Base-by-base conservation (phyloP, 2,888 invertebrate genomes). In the Pandemis heparana region DNA sequence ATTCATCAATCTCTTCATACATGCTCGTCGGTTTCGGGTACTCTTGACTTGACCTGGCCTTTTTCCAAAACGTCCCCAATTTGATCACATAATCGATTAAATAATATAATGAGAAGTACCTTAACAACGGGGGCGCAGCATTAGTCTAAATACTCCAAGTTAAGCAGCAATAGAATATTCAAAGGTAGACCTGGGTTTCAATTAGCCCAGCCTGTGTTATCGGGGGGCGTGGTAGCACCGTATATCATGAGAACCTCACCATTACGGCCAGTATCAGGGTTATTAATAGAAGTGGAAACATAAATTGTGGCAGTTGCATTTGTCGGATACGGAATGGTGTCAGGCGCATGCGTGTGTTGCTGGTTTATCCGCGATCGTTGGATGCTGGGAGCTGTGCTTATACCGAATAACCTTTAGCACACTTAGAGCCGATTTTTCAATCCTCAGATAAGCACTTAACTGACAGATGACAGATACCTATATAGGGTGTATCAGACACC, bases 271-370 rank as follows among this genome's bases (percentile, higher is more conserved):
- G 23, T 32, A 32, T 32, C 23, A 80, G 80, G 75, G 82, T 80
- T 89, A 89, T 89, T 87, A 86, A 86, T 89, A 89, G 87, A 84
- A 82, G 82, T 85, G 79, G 83, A 83, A 83, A 83, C 84, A 88
- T 89, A 86, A 84, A 88, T 86, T 83, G 83, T 83, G 85, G 85
- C 85, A 82, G 82, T 81, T 81, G 82, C 82, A 81, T 85, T 86
- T 85, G 86, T 86, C 83, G 81, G 46, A 14, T 46, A 56, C 23
- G 63, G 80, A 88, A 89, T 88, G 85, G 88, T 88, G 87, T 87
- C 87, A 86, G 78, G 81, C 80, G 82, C 82, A 83, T 83, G 86
- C 83, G 83, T 68, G 59, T 59, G 39, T 16, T 60, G 46, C 43
- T 71, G 46, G 53, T 23, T 46, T 65, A 65, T 65, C 51, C 51